These are phyloP conservation scores for Nesogale talazaci DNA, from an alignment of 2,113 vertebrate genomes.

Conservation along the genomic window DNA sequence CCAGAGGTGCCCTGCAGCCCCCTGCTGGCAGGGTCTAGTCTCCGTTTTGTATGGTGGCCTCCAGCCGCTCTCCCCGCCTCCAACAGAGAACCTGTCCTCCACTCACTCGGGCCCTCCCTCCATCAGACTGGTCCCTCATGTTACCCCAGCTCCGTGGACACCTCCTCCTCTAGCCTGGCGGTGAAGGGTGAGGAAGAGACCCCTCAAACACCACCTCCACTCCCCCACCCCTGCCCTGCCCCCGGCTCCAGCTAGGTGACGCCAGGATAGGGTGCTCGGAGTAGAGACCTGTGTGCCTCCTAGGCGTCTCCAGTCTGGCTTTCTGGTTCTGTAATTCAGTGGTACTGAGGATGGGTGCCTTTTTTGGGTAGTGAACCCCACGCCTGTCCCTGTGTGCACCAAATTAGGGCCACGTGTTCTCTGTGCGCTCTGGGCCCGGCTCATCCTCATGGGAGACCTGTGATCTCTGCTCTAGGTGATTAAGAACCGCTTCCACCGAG, in stretches of 20 bases:
- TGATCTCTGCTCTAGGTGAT: constrained; percentile 87
- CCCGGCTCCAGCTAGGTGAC: neutral
- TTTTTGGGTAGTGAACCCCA: neutral
- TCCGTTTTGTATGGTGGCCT: neutral
- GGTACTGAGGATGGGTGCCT: neutral
- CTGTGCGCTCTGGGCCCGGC: neutral
- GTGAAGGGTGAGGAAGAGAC: neutral
- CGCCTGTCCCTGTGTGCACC: neutral
- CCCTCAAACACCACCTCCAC: neutral
- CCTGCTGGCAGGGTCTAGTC: neutral
- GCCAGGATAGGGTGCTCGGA: neutral
- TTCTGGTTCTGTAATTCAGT: neutral
- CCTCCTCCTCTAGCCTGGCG: neutral
- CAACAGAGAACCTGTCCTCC: neutral
- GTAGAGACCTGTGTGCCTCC: neutral
- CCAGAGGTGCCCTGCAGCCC: neutral
- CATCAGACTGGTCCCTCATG: neutral
- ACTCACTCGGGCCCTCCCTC: neutral
- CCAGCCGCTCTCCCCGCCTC: neutral
- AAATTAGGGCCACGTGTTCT: neutral
- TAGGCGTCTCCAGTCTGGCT: neutral
- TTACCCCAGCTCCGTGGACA: neutral
- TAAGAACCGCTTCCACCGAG: constrained; percentile 93
- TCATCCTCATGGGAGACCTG: neutral
- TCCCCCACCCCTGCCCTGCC: neutral